Evolutionary conservation across 2,113 vertebrate genomes (phyloP).

Genomic region (Anthoscopus minutus): DNA sequence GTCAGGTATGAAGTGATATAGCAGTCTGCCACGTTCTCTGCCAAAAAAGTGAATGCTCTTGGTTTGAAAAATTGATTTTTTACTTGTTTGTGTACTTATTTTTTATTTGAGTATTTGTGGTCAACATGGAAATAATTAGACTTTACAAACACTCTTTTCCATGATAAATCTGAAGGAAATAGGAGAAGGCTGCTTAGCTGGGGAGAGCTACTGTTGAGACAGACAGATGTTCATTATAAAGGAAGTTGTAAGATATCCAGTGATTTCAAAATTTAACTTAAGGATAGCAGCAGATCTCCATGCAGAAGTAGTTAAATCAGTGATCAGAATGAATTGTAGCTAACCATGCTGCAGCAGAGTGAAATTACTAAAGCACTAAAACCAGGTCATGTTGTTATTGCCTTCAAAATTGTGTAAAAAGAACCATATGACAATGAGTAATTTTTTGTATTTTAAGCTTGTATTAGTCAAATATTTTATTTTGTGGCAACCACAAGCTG

Average conservation of each 20-base stretch:
- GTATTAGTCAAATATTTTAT: neutral
- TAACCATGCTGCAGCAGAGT: neutral
- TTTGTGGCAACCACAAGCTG: constrained; percentile 8
- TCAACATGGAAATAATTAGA: neutral
- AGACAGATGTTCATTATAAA: neutral
- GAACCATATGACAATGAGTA: neutral
- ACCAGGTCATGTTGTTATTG: neutral
- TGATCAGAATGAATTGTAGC: neutral
- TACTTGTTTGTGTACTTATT: neutral
- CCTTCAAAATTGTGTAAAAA: neutral
- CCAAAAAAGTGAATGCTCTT: neutral
- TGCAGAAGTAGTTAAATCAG: neutral
- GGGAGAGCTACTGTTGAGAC: neutral
- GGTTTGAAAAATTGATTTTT: neutral
- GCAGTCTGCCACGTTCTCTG: neutral
- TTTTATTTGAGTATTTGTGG: neutral
- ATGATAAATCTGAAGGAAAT: neutral
- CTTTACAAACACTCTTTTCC: neutral
- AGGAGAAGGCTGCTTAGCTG: neutral
- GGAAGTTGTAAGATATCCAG: neutral
- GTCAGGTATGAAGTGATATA: neutral
- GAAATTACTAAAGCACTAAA: neutral
- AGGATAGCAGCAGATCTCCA: neutral
- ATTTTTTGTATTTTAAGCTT: neutral
- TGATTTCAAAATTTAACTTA: neutral